Evolutionary conservation across 2,797 vertebrate species (phyloP).

Genomic region (Artibeus jamaicensis): DNA sequence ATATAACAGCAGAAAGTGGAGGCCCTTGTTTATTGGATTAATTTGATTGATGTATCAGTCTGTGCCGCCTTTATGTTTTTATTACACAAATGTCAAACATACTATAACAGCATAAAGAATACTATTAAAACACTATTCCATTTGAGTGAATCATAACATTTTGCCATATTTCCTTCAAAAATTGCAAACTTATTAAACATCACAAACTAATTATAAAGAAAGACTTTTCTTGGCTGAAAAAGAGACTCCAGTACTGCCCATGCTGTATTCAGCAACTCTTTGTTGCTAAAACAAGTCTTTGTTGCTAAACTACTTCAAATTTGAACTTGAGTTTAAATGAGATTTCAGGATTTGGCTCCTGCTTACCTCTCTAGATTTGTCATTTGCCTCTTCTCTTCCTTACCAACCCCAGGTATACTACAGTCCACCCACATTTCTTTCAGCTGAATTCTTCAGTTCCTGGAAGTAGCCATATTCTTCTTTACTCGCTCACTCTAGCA

Average conservation of each 20-base stretch:
- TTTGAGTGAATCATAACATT: slow-evolving; percentile 28
- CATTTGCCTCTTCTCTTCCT: neutral
- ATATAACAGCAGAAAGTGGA: neutral
- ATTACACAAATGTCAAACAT: slow-evolving; percentile 35
- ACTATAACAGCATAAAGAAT: neutral
- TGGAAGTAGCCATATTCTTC: neutral
- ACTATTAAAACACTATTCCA: neutral
- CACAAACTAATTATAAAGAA: neutral
- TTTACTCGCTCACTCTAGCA: neutral
- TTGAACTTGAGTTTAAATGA: neutral
- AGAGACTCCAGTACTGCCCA: neutral
- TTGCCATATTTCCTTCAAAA: neutral
- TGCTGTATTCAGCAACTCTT: neutral
- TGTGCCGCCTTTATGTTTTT: neutral
- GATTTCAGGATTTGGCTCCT: neutral
- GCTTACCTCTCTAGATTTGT: neutral
- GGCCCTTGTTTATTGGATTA: neutral
- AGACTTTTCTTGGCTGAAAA: neutral
- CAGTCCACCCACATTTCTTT: neutral
- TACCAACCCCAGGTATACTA: neutral
- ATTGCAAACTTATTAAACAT: neutral
- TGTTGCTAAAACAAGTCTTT: neutral
- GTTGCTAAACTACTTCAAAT: neutral
- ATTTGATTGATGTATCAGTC: neutral
- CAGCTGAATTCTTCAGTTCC: neutral